phyloP scores from a whole-genome alignment of 2,888 invertebrate genomes.

The Lasioglossum lativentre region DNA sequence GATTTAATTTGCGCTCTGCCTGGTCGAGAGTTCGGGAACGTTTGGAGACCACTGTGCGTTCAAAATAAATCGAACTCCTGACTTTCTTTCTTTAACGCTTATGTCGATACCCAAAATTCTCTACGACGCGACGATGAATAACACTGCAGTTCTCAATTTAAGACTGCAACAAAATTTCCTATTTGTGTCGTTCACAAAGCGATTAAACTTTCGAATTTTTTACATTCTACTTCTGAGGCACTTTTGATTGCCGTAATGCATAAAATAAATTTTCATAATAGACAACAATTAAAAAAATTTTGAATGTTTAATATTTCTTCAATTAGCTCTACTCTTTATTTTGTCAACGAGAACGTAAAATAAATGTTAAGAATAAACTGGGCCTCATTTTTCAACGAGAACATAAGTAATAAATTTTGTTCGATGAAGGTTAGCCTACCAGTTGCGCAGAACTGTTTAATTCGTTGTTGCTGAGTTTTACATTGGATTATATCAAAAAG shows the following conservation, averaged over 20 bases:
- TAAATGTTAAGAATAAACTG: too few relatives aligned
- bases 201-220: too few relatives aligned
- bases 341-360: too few relatives aligned
- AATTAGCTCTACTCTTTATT: too few relatives aligned
- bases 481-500: slow-evolving; percentile 6
- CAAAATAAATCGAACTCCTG: background rate
- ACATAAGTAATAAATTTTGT: too few relatives aligned
- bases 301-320: too few relatives aligned
- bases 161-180: background rate
- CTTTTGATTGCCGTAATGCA: too few relatives aligned
- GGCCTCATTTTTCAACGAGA: too few relatives aligned
- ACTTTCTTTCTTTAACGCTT: background rate
- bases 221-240: too few relatives aligned
- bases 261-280: background rate
- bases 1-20: background rate
- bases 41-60: background rate
- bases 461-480: background rate
- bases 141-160: background rate
- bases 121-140: background rate
- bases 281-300: background rate
- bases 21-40: background rate
- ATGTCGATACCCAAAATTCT: background rate
- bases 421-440: background rate
- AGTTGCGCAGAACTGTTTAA: background rate
- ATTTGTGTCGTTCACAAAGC: too few relatives aligned